Evolutionary conservation across 2,888 invertebrate species (phyloP), one percentile per base, ranked within the genome.

Genomic region (Oxyteleia sp.): DNA sequence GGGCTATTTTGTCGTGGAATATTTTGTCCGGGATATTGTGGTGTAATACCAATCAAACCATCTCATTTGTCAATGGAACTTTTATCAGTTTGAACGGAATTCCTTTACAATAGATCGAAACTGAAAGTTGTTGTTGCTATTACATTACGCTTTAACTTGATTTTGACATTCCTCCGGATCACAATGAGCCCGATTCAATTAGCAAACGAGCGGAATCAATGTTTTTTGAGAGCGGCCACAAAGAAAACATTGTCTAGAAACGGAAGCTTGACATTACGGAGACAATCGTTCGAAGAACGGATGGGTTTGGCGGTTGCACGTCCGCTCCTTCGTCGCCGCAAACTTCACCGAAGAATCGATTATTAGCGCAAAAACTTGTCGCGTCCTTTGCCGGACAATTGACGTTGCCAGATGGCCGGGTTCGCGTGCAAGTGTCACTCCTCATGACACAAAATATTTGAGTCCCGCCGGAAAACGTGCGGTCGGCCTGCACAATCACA

Each of bases 361-460:
- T 72, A 76, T 61, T 38, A 29, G 45, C 41, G 23, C 69, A 76
- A 87, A 87, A 88, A 90, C 84, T 91, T 92, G 91, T 91, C 90
- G 85, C 90, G 88, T 87, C 85, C 87, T 87, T 86, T 53, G 83
- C 82, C 76, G 85, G 85, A 88, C 87, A 89, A 89, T 88, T 85
- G 84, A 71, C 66, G 64, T 47, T 47, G 82, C 82, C 89, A 87
- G 88, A 88, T 90, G 88, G 87, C 71, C 71, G 7, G 55, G 53
- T 26, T 75, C 72, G 83, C 88, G 88, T 87, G 88, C 89, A 85
- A 85, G 23, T 86, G 89, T 88, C 89, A 87, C 57, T 86, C 82
- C 86, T 81, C 38, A 85, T 84, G 88, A 88, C 87, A 82, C 43
- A 86, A 86, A 88, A 87, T 86, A 86, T 74, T 78, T 72, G 57